Evolutionary conservation across 2,113 vertebrate species (phyloP).

Genomic region (Petrocephalus zakoni): DNA sequence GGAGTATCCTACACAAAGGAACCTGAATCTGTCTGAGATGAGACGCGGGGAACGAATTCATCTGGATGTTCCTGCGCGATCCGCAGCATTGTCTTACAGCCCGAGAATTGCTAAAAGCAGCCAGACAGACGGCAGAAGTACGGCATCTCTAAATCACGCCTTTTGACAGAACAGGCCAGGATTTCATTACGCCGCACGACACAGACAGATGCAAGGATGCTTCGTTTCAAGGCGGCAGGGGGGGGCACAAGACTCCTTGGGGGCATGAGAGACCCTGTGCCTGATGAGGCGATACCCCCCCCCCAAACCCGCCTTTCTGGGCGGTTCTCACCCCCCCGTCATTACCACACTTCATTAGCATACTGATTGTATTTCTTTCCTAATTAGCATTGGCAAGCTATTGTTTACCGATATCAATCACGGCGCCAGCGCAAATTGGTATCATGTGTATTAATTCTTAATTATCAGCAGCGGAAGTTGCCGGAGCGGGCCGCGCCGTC

Average conservation of each 20-base stretch:
- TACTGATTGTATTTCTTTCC: constrained; percentile 31
- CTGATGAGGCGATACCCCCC: not conserved
- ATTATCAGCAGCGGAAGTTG: constrained; percentile 50
- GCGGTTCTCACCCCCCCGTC: not conserved
- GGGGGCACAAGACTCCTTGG: not conserved
- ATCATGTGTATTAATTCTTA: constrained; percentile 37
- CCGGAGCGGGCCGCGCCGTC: constrained; percentile 50
- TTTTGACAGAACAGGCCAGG: not conserved
- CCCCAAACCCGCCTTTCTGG: not conserved
- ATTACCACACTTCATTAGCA: constrained; percentile 41
- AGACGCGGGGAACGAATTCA: not conserved
- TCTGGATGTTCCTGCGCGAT: not conserved
- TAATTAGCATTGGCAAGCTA: constrained; percentile 46
- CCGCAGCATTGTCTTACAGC: not conserved
- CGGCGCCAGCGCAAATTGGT: constrained; percentile 50
- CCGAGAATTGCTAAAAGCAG: not conserved
- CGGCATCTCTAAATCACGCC: not conserved
- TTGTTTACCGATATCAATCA: constrained; percentile 49
- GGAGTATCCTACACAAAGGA: not conserved
- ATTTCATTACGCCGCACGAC: not conserved
- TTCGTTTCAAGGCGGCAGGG: not conserved
- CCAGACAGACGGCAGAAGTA: not conserved
- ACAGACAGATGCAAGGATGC: not conserved
- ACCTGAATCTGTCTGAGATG: not conserved
- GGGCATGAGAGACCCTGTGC: not conserved